These are phyloP conservation scores for Synanthedon tipuliformis DNA, from an alignment of 2,888 invertebrate genomes.

Conservation along the genomic window DNA sequence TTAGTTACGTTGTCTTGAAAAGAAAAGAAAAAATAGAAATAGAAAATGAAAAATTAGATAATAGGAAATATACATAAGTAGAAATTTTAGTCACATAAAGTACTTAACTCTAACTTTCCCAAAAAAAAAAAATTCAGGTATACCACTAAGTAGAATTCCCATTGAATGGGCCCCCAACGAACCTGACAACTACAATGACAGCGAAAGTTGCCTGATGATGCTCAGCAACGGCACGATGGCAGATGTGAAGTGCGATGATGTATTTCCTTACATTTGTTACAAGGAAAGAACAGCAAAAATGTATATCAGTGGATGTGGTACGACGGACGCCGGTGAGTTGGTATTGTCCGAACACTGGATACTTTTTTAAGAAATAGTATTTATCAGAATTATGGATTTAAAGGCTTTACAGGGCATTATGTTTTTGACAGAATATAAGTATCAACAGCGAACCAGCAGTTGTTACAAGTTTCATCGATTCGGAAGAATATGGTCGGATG, in stretches of 20 bases:
- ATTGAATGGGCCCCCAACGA: constrained; percentile 9
- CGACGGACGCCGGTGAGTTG: constrained; percentile 10
- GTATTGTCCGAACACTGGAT: too few species aligned
- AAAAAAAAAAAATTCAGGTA: constrained; percentile 5
- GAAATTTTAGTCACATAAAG: too few species aligned
- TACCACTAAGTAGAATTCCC: constrained; percentile 9
- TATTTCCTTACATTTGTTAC: constrained; percentile 12
- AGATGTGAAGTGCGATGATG: constrained; percentile 10
- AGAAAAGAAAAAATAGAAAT: too few species aligned
- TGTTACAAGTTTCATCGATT: constrained; percentile 39
- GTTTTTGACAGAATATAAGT: constrained; percentile 18
- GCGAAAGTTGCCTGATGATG: constrained; percentile 8
- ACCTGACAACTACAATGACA: constrained; percentile 8
- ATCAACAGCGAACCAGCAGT: constrained; percentile 21
- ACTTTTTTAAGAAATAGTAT: too few species aligned
- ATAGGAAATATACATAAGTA: too few species aligned
- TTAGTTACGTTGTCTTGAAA: too few species aligned
- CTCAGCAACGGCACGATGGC: constrained; percentile 5
- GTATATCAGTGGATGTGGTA: constrained; percentile 10
- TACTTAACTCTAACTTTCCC: too few species aligned
- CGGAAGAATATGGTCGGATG: constrained; percentile 11
- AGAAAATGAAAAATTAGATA: too few species aligned
- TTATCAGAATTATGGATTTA: too few species aligned
- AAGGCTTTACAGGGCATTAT: too few species aligned
- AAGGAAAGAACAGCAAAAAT: constrained; percentile 3